Evolutionary conservation across 2,113 vertebrate species (phyloP).

Genomic region (Lepidothrix coronata): DNA sequence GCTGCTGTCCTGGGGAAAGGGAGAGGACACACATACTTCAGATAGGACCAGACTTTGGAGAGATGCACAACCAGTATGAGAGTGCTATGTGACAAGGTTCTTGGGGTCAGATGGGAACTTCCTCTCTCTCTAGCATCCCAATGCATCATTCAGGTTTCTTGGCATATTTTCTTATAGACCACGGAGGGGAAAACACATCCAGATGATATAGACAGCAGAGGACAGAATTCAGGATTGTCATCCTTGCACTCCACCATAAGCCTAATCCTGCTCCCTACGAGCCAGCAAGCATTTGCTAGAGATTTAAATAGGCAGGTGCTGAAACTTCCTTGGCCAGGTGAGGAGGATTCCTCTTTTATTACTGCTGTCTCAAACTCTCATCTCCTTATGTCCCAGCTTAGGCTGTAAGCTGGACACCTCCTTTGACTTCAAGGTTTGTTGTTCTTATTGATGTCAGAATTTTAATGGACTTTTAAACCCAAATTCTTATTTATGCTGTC

Average conservation of each 20-base stretch:
- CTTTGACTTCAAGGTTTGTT: background rate
- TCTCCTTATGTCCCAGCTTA: background rate
- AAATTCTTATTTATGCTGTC: background rate
- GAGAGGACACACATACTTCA: background rate
- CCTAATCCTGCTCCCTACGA: background rate
- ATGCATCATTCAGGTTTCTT: background rate
- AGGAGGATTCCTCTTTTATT: background rate
- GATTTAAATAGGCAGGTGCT: background rate
- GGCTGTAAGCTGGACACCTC: background rate
- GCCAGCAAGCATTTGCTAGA: background rate
- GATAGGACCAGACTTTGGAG: background rate
- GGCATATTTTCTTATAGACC: background rate
- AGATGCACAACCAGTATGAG: background rate
- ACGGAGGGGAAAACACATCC: background rate
- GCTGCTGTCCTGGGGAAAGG: background rate
- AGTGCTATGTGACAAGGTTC: background rate
- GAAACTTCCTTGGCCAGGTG: background rate
- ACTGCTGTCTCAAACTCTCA: background rate
- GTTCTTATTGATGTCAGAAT: background rate
- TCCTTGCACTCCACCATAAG: background rate
- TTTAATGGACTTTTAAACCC: background rate
- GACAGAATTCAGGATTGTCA: background rate
- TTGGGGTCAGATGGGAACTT: background rate
- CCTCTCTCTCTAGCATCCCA: background rate
- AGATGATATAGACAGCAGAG: rapidly evolving